Percentiles rank a stretch among this genome's conserved stretches.
Evolutionary conservation across 2,113 vertebrate genomes (phyloP).

Genomic region (Nanorana parkeri): DNA sequence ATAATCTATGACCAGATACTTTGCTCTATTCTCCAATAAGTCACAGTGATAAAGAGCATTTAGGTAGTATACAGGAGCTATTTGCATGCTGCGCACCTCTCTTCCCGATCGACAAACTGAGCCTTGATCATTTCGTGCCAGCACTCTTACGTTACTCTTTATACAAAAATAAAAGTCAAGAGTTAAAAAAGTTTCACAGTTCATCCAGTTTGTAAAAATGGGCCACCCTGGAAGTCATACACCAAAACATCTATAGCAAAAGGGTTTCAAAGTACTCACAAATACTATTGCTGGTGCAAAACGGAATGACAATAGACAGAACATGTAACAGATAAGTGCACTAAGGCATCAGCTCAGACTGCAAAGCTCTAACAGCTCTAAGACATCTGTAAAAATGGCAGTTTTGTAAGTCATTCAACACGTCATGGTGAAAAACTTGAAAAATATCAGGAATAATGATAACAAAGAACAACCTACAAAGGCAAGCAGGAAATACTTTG

Average conservation of each 20-base stretch:
- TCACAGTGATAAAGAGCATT: conserved; percentile 47
- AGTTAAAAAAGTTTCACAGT: conserved; percentile 32
- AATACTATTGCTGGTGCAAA: conserved; percentile 32
- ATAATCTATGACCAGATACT: not conserved
- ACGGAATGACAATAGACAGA: not conserved
- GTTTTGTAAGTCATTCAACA: not conserved
- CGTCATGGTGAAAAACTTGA: too few relatives aligned
- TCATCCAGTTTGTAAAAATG: conserved; percentile 47
- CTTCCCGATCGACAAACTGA: conserved; percentile 1
- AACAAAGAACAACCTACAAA: too few relatives aligned
- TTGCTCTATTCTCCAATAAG: not conserved
- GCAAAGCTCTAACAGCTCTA: not conserved
- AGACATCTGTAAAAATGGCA: not conserved
- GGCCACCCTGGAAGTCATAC: not conserved
- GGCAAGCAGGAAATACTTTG: too few relatives aligned
- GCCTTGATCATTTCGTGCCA: not conserved
- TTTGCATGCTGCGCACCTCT: not conserved
- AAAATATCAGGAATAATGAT: too few relatives aligned
- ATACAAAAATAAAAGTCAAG: conserved; percentile 42
- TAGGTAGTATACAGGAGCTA: conserved; percentile 11
- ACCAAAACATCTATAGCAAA: conserved; percentile 24
- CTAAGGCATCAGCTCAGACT: conserved; percentile 35
- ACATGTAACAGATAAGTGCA: conserved; percentile 47
- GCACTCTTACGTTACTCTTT: conserved; percentile 18
- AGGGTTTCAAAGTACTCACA: not conserved